Percentiles rank a stretch among this genome's conserved stretches.
Conservation (phyloP, 2,888 invertebrate genomes). For the Shargacucullia verbasci region DNA sequence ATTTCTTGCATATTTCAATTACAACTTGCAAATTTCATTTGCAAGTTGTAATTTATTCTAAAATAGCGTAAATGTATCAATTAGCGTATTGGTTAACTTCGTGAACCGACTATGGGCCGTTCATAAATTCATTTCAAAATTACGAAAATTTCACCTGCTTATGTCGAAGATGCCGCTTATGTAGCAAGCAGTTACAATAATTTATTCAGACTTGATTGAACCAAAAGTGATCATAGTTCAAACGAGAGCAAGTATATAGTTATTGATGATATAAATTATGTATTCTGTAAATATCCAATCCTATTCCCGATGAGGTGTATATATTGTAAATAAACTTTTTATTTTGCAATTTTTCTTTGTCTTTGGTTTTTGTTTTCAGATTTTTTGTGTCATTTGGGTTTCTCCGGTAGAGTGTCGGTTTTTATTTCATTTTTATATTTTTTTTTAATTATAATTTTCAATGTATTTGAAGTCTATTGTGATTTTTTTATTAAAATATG, state of each 20-base stretch:
- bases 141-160: too few relatives aligned
- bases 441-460: slow-evolving; percentile 54
- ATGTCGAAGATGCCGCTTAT: too few relatives aligned
- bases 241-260: neutral
- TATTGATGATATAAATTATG: neutral
- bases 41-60: too few relatives aligned
- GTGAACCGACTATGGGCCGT: too few relatives aligned
- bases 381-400: slow-evolving; percentile 82
- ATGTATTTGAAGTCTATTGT: slow-evolving; percentile 66
- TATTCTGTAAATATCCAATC: slow-evolving; percentile 42
- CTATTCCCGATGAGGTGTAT: slow-evolving; percentile 37
- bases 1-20: too few relatives aligned
- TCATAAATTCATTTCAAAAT: too few relatives aligned
- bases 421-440: slow-evolving; percentile 64
- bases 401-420: slow-evolving; percentile 85
- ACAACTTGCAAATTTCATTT: too few relatives aligned
- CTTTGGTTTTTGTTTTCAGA: slow-evolving; percentile 77
- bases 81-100: too few relatives aligned
- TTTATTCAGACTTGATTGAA: too few relatives aligned
- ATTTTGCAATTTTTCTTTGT: slow-evolving; percentile 61
- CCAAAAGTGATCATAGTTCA: too few relatives aligned
- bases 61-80: too few relatives aligned
- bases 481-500: slow-evolving; percentile 30
- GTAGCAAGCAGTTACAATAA: too few relatives aligned
- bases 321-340: slow-evolving; percentile 46